Base-by-base conservation (phyloP, 2,888 invertebrate species). In the Drosophila borealis region DNA sequence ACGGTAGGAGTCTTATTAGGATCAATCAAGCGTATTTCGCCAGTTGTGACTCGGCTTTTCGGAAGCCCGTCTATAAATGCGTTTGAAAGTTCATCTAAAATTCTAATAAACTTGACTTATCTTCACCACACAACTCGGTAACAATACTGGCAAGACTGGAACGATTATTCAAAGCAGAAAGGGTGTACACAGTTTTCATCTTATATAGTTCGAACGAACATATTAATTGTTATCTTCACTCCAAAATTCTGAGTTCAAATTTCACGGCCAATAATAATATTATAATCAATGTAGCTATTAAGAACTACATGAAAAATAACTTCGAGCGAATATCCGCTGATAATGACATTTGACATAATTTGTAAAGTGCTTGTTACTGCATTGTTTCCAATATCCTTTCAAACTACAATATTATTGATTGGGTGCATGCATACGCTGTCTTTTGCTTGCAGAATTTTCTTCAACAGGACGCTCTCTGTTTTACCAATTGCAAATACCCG, bases 201-300 rank as follows among this genome's bases (percentile, higher is more conserved):
- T 54, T 53, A 53, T 17, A 46, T 21, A 48, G 25, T 36, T n/a
- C n/a, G 4, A 13, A 3, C 4, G 37, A n/a, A n/a, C n/a, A n/a
- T 13, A 13, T 37, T 37, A 13, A 11, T 4, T 13, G 29, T 46
- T 21, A 59, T 50, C 19, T 14, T 51, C 9, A 49, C 19, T 33
- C 54, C 41, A 54, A 39, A 54, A n/a, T 34, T 11, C n/a, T 34
- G 39, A 33, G 10, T 36, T 25, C 48, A 21, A 48, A 54, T 41
- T 48, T 62, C 45, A 33, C 46, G 44, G 34, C 48, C 46, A 48
- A 62, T 62, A 36, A 54, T 53, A n/a, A 36, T 36, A 8, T 50
- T 19, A 11, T 50, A 48, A 19, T 48, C 33, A 10, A 51, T 37
- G 9, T 37, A 21, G 33, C 21, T 53, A 3, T 41, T 41, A 8